Percentiles rank a stretch among this genome's conserved stretches.
Conservation (phyloP, 2,797 vertebrate genomes). For the Cottoperca gobio region DNA sequence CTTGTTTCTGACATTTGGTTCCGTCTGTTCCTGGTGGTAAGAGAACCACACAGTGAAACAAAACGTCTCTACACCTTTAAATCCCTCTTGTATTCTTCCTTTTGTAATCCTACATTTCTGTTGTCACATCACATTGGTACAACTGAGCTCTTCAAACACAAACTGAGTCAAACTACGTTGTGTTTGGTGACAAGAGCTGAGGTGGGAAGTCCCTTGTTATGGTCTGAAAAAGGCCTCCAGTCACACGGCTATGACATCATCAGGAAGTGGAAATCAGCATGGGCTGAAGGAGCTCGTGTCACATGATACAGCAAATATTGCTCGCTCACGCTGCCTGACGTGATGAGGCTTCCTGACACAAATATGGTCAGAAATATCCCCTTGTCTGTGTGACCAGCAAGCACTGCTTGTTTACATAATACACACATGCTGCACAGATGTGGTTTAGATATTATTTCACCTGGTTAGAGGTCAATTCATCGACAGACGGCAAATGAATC, state of each 20-base stretch:
- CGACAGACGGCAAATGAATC: accelerated
- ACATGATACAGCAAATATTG: slow-evolving; percentile 52
- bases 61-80: not conserved
- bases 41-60: slow-evolving; percentile 21
- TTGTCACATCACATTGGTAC: not conserved
- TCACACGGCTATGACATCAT: slow-evolving; percentile 79
- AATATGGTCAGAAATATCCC: not conserved
- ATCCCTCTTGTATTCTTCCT: not conserved
- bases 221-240: slow-evolving; percentile 41
- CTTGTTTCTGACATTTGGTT: slow-evolving; percentile 95
- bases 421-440: not conserved
- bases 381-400: not conserved
- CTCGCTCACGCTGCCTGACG: slow-evolving; percentile 37
- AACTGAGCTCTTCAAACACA: slow-evolving; percentile 3
- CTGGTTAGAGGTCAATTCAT: not conserved
- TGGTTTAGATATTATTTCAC: not conserved
- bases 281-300: slow-evolving; percentile 50
- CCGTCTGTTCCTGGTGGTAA: slow-evolving; percentile 89
- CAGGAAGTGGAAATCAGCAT: slow-evolving; percentile 75
- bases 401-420: not conserved
- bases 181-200: slow-evolving; percentile 9
- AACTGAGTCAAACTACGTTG: slow-evolving; percentile 8
- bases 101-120: not conserved
- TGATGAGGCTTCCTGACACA: not conserved
- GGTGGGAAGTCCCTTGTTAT: slow-evolving; percentile 67